Percentiles rank a stretch among this genome's conserved stretches.
Conservation (phyloP, 2,113 vertebrate genomes). For the Okapia johnstoni region DNA sequence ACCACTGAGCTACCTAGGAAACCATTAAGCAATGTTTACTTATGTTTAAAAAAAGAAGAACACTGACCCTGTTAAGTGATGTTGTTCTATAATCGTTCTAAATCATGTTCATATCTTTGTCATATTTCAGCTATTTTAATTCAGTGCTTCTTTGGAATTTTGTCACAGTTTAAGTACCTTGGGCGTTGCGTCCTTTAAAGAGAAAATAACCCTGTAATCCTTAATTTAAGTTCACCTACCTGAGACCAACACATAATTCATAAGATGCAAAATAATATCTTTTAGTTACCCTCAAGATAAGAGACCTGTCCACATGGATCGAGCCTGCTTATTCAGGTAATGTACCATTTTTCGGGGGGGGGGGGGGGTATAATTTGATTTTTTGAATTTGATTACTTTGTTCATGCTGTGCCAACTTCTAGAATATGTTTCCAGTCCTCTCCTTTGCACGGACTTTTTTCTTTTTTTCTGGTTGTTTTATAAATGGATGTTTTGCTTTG, state of each 20-base stretch:
- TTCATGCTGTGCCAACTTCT: not conserved
- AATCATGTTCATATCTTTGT: not conserved
- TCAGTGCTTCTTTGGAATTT: not conserved
- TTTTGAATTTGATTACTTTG: not conserved
- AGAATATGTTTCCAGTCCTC: not conserved
- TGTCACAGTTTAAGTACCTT: not conserved
- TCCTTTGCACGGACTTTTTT: not conserved
- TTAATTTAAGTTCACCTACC: conserved; percentile 9
- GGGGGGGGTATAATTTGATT: not conserved
- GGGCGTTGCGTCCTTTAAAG: not conserved
- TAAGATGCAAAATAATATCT: conserved; percentile 59
- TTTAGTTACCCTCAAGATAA: conserved; percentile 94
- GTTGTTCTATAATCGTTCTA: not conserved
- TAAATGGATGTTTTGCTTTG: not conserved
- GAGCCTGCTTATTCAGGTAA: conserved; percentile 92
- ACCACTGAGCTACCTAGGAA: not conserved
- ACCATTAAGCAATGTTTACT: not conserved
- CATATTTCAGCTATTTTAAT: not conserved
- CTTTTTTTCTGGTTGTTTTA: not conserved
- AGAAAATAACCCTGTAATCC: not conserved
- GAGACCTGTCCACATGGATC: conserved; percentile 91
- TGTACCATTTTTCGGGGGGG: fast-evolving
- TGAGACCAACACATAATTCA: not conserved
- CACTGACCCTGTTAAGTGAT: not conserved
- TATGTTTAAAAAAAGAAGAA: not conserved